phyloP scores from a whole-genome alignment of 1,140 invertebrate genomes.

The Philotrypesis tridentata region DNA sequence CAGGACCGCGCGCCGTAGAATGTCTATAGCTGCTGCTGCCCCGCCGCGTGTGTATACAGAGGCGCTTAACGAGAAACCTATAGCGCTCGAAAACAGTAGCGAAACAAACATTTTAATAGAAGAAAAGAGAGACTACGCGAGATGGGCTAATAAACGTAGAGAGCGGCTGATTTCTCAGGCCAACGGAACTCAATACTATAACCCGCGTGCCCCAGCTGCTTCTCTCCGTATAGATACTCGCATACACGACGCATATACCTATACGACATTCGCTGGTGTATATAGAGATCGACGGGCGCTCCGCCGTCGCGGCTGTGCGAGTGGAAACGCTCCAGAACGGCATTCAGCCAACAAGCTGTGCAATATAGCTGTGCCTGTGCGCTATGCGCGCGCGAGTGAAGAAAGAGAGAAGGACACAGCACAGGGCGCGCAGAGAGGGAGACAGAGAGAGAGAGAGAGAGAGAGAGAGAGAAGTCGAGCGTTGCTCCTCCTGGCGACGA shows the following conservation, averaged over 20 bases:
- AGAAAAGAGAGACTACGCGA: neutral
- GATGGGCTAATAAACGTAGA: neutral
- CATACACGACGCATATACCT: neutral
- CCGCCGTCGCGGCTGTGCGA: too few relatives aligned
- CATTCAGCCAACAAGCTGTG: neutral
- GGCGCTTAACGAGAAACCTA: neutral
- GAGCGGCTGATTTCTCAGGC: neutral
- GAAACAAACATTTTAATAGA: neutral
- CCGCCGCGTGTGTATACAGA: neutral
- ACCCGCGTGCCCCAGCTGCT: neutral
- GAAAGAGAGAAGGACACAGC: too few relatives aligned
- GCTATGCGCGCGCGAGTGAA: too few relatives aligned
- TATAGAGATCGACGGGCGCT: too few relatives aligned
- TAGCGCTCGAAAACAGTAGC: neutral
- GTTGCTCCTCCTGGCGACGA: constrained; percentile 21
- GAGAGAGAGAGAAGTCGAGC: neutral
- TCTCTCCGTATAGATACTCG: neutral
- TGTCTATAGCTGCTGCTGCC: too few relatives aligned
- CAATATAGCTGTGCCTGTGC: neutral
- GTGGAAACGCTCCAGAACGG: constrained; percentile 10
- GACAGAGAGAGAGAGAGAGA: too few relatives aligned
- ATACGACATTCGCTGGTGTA: too few relatives aligned
- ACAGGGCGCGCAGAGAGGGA: too few relatives aligned
- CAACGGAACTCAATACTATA: neutral
- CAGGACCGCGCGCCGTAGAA: too few relatives aligned